Evolutionary conservation across 2,113 vertebrate species (phyloP).

Genomic region (Todiramphus saurophagus): DNA sequence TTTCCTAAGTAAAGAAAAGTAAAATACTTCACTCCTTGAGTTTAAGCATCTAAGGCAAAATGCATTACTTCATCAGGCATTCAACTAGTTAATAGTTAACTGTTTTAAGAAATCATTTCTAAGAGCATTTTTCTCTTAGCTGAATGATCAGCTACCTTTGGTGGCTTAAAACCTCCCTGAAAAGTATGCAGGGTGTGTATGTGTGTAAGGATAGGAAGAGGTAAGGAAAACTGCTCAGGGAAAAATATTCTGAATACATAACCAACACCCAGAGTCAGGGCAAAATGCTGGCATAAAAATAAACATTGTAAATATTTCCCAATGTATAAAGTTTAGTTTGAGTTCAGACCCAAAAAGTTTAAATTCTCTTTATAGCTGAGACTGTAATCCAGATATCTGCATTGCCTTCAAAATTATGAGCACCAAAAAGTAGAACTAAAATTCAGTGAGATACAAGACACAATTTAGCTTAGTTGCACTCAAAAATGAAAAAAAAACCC

Average conservation of each 20-base stretch:
- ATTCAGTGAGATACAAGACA: neutral
- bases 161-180: neutral
- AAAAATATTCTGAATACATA: neutral
- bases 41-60: neutral
- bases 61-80: neutral
- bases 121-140: neutral
- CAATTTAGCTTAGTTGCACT: neutral
- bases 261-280: neutral
- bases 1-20: neutral
- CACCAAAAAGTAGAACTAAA: neutral
- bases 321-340: neutral
- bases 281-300: neutral
- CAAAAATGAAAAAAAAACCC: neutral
- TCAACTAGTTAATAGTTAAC: neutral
- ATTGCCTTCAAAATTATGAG: neutral
- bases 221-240: neutral
- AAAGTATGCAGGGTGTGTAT: neutral
- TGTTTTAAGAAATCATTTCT: neutral
- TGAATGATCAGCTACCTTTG: neutral
- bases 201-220: neutral
- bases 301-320: neutral
- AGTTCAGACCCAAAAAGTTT: neutral
- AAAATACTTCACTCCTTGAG: neutral
- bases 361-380: neutral
- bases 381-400: neutral